Evolutionary conservation across 2,113 vertebrate species (phyloP).

Genomic region (Strigops habroptila): DNA sequence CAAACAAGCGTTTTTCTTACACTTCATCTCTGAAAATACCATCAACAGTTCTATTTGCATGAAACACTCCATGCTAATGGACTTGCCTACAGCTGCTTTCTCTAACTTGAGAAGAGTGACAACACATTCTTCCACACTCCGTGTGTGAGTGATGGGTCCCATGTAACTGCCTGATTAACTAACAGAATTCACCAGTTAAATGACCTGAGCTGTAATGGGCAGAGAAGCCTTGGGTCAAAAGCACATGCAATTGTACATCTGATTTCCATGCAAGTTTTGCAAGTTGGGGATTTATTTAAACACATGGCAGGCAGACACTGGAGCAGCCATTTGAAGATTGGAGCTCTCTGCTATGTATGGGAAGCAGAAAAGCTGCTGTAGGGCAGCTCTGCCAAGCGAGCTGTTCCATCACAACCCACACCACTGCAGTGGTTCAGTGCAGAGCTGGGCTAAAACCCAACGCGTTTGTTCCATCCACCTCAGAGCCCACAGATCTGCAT

Average conservation of each 20-base stretch:
- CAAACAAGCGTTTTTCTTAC: neutral
- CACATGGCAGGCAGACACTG: neutral
- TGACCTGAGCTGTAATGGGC: neutral
- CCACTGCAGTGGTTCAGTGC: neutral
- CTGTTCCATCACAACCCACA: neutral
- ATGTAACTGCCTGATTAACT: neutral
- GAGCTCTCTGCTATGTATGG: neutral
- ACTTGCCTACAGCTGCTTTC: neutral
- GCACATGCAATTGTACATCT: neutral
- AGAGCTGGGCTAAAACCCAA: conserved; percentile 2
- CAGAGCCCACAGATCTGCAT: neutral
- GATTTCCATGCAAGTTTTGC: conserved; percentile 31
- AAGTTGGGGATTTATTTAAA: conserved; percentile 60
- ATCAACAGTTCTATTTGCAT: neutral
- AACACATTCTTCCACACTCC: neutral
- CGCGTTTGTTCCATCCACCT: neutral
- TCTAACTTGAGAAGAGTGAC: neutral
- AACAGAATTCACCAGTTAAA: neutral
- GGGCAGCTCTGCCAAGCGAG: neutral
- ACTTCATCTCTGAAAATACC: neutral
- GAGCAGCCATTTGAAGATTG: neutral
- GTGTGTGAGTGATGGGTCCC: neutral
- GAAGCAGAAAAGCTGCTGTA: neutral
- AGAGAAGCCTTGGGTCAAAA: conserved; percentile 41
- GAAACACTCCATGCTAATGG: neutral